A percentile compares a stretch with the other conserved stretches of the same genome.
phyloP scores from a whole-genome alignment of 2,797 vertebrate genomes.

The Melanotaenia parkinsoni region DNA sequence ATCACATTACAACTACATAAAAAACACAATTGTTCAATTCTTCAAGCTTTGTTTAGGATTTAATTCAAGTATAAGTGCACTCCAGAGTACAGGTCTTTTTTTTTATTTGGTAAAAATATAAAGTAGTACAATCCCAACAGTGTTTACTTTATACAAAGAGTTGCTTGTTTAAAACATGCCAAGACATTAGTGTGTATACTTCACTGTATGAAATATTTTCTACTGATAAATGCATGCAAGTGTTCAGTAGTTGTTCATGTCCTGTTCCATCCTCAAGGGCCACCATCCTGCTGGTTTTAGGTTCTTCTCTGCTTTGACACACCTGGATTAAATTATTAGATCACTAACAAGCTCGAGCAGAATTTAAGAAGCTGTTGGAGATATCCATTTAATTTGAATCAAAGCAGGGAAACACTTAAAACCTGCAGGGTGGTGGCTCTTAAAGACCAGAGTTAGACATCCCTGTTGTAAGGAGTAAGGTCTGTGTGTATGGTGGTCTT shows the following conservation, averaged over 20 bases:
- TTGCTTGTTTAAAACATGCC: conserved; percentile 66
- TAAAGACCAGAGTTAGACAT: background rate
- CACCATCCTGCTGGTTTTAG: background rate
- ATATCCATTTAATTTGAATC: background rate
- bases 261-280: background rate
- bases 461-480: conserved; percentile 10
- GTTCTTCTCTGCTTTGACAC: background rate
- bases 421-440: background rate
- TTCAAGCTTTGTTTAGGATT: no score
- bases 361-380: background rate
- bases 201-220: conserved; percentile 28
- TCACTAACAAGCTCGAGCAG: background rate
- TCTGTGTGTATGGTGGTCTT: conserved; percentile 29
- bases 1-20: background rate
- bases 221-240: conserved; percentile 51
- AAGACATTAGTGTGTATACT: conserved; percentile 56
- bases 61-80: background rate
- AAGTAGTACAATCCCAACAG: conserved; percentile 74
- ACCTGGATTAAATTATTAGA: background rate
- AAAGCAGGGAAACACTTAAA: background rate
- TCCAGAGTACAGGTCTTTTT: background rate
- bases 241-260: conserved; percentile 26
- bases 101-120: conserved; percentile 24
- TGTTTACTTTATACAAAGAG: conserved; percentile 43
- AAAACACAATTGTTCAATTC: background rate